A percentile compares a stretch with the other conserved stretches of the same genome.
Evolutionary conservation across 2,113 vertebrate species (phyloP).

Genomic region (Toxotes jaculatrix): DNA sequence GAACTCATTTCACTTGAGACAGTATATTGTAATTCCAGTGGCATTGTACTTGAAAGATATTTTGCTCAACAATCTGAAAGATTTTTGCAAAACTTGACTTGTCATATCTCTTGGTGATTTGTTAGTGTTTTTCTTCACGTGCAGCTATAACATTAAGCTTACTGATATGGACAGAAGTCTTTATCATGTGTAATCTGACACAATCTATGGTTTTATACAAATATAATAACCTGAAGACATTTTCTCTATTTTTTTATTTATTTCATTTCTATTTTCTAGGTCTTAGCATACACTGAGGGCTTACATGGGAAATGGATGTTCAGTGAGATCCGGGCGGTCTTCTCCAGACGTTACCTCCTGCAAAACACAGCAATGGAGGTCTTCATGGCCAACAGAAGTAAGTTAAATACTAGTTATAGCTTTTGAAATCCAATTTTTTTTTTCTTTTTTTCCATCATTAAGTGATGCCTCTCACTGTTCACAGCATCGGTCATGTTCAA

Average conservation of each 20-base stretch:
- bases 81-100: background rate
- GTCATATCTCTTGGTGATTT: background rate
- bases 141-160: background rate
- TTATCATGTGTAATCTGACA: background rate
- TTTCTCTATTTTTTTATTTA: background rate
- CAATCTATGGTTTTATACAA: constrained; percentile 3
- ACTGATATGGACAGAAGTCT: background rate
- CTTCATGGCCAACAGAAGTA: constrained; percentile 99
- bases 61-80: background rate
- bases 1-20: background rate
- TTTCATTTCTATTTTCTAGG: constrained; percentile 76
- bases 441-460: constrained; percentile 5
- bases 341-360: constrained; percentile 94
- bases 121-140: background rate
- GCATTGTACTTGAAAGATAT: background rate
- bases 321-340: constrained; percentile 98
- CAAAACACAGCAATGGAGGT: constrained; percentile 97
- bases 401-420: constrained; percentile 51
- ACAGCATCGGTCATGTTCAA: constrained; percentile 99
- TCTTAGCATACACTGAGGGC: constrained; percentile 95
- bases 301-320: constrained; percentile 99
- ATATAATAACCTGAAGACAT: background rate
- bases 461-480: constrained; percentile 48
- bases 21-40: background rate
- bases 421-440: constrained; percentile 8